Conservation (phyloP, 2,797 vertebrate genomes). For the Gadopsis marmoratus region DNA sequence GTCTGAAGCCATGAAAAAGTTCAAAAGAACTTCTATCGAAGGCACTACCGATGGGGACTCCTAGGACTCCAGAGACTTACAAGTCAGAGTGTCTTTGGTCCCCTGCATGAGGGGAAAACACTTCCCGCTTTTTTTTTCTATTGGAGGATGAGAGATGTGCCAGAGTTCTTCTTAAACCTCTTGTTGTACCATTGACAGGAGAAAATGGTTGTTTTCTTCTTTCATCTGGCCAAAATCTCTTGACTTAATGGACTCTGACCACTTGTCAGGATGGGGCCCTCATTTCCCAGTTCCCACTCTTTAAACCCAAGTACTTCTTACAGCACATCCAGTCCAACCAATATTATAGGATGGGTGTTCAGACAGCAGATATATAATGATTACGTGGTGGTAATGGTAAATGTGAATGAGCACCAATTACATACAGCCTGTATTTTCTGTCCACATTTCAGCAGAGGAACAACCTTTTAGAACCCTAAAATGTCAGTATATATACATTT, state of each 20-base stretch:
- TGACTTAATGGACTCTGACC: constrained; percentile 28
- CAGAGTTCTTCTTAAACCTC: not conserved
- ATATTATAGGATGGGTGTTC: not conserved
- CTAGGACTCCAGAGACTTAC: not conserved
- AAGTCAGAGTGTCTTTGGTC: not conserved
- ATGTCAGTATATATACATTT: too few species aligned
- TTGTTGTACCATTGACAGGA: not conserved
- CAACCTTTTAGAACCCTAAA: constrained; percentile 2
- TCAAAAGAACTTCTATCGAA: too few species aligned
- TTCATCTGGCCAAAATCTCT: constrained; percentile 12
- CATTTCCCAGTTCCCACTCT: not conserved
- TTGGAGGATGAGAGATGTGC: not conserved
- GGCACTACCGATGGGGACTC: not conserved
- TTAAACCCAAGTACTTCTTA: constrained; percentile 4
- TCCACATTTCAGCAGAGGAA: constrained; percentile 1
- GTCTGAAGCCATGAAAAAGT: too few species aligned
- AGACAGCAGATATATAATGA: constrained; percentile 4
- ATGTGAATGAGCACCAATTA: too few species aligned
- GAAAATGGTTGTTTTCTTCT: constrained; percentile 4
- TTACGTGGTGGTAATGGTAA: not conserved
- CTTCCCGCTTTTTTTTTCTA: not conserved
- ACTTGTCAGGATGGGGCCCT: constrained; percentile 5
- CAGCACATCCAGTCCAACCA: not conserved
- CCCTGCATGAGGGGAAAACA: not conserved
- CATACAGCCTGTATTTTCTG: not conserved